A percentile compares a stretch with the other conserved stretches of the same genome.
Conservation (phyloP, 2,113 vertebrate species). For the Notarius quadriscutis region DNA sequence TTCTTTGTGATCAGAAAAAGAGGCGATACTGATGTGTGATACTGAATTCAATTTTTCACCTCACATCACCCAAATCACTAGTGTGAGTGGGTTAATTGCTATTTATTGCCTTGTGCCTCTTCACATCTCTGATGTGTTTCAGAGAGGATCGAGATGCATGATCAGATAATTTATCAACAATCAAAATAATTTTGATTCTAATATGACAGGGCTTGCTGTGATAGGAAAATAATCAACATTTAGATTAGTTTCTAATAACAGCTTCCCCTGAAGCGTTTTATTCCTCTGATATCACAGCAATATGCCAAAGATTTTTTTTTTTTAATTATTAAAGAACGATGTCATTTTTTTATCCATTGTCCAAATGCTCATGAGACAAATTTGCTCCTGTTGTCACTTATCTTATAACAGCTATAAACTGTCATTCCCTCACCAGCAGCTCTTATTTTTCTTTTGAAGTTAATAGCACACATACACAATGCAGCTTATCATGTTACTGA, state of each 20-base stretch:
- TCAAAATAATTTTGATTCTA: not conserved
- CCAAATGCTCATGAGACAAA: not conserved
- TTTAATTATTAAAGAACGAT: not conserved
- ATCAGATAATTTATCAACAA: not conserved
- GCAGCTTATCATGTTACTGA: not conserved
- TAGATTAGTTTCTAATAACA: not conserved
- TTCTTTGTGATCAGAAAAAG: not conserved
- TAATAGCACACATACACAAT: not conserved
- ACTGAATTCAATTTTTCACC: not conserved
- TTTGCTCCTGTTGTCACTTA: not conserved
- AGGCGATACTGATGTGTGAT: not conserved
- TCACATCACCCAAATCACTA: not conserved
- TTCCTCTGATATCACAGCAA: not conserved
- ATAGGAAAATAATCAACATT: not conserved
- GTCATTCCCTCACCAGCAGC: not conserved
- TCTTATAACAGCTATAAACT: not conserved
- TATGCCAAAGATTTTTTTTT: not conserved
- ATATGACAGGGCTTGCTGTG: not conserved
- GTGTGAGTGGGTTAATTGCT: not conserved
- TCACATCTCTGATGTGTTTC: slow-evolving; percentile 7
- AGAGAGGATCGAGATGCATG: not conserved
- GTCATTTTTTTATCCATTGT: not conserved
- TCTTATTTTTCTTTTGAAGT: not conserved
- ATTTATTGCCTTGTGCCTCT: not conserved
- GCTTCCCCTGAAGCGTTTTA: not conserved